Evolutionary conservation across 53 echinoderm and acorn worm species (phyloP), one percentile per base, ranked within the genome.

Genomic region (Luidia sarsii): DNA sequence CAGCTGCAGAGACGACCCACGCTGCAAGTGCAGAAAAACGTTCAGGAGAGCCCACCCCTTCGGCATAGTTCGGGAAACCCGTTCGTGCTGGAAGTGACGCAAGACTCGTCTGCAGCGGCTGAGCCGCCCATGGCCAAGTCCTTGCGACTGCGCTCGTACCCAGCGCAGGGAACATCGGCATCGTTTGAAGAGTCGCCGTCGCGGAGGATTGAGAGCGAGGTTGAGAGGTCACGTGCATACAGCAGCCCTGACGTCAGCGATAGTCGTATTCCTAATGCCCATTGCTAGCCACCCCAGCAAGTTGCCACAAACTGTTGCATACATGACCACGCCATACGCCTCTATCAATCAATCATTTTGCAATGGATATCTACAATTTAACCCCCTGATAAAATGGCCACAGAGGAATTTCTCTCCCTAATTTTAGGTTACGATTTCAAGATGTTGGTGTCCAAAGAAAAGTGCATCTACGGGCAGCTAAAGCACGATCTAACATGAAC

Each of bases 211-310:
- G 84, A 84, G 7, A 31, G 29, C 18, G 84, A 72, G 51, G 84
- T 72, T 16, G 84, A 84, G 33, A 64, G 73, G 64, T 71, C 73
- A 39, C 62, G 84, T 43, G 84, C 84, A 7, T 64, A 72, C 36
- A 84, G 84, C 24, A 84, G 73, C 63, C 84, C 84, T n/a, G 84
- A 84, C 53, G 72, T 84, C 41, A 84, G 72, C 29, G 73, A 73
- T 65, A 84, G 71, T 55, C 52, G 84, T 18, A 77, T 77, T 61
- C 77, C 46, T 8, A 77, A 77, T 48, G 48, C 59, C 7, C 31
- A 59, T 18, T 77, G 60, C 18, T 60, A 43, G 31, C 2, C 4
- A 33, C 45, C 68, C 68, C n/a, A n/a, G n/a, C n/a, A n/a, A n/a
- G n/a, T n/a, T n/a, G n/a, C n/a, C n/a, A n/a, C n/a, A n/a, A n/a